Base-by-base conservation (phyloP, 2,113 vertebrate species). In the Saiga tatarica region DNA sequence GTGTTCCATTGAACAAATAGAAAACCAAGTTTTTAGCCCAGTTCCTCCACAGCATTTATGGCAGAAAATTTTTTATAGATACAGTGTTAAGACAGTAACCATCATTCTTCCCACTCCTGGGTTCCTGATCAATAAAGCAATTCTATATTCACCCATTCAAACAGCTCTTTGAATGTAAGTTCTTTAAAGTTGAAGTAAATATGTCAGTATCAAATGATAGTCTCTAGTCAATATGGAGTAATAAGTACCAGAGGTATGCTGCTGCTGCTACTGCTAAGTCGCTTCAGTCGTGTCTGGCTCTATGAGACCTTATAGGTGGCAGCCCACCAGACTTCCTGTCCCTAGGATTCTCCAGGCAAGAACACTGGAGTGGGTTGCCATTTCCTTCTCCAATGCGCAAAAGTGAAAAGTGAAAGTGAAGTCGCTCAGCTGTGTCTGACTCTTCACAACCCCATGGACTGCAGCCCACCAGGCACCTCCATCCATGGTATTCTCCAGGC, bases 321-420 rank as follows among this genome's bases (percentile, higher is more conserved):
- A 55, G 53, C 53, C 53, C 19, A 55, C 53, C 53, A 55, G 53
- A 7, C 53, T 55, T 7, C 53, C 7, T 1, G 19, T 21, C 53
- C 53, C 19, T 55, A 19, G 53, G 19, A 55, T 55, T 55, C 7
- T 55, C 53, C 7, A 55, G 19, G 53, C 53, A 55, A 55, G 53
- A 55, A 21, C 19, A 21, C 53, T 55, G 53, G 19, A 55, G 7
- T 55, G 53, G 2, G 53, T 53, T 53, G 6, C 53, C 53, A 53
- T 53, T 53, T 53, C 17, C 17, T 53, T 53, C 17, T 53, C 53
- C 6, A 3, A 53, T 7, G 17, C 2, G 1, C 0, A 0, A 55
- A 55, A 55, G 53, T 55, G 53, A 55, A 55, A 55, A 55, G 53
- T 55, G 19, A 55, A 21, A 55, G 19, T 55, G 53, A 55, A 55